Evolutionary conservation across 2,113 vertebrate species (phyloP).

Genomic region (Zonotrichia leucophrys): DNA sequence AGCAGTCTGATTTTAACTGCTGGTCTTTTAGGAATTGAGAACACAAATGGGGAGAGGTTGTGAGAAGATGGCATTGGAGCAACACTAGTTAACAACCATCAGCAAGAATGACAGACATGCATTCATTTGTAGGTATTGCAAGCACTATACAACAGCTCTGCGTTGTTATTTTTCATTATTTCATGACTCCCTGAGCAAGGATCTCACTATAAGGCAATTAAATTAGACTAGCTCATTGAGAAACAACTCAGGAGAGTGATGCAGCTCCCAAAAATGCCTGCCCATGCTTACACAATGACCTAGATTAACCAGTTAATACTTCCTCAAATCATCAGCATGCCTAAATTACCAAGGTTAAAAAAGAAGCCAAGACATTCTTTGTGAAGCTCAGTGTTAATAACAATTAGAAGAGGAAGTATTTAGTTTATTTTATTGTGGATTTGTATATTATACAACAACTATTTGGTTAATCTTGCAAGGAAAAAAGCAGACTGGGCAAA

Average conservation of each 20-base stretch:
- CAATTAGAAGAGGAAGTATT: neutral
- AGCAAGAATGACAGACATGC: neutral
- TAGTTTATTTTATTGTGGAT: neutral
- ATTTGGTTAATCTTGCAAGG: neutral
- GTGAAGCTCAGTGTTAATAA: neutral
- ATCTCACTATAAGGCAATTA: constrained; percentile 8
- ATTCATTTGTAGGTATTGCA: neutral
- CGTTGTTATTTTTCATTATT: neutral
- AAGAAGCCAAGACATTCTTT: neutral
- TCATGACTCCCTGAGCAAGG: constrained; percentile 5
- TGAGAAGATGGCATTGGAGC: neutral
- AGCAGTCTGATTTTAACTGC: neutral
- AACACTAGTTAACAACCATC: neutral
- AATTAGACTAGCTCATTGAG: neutral
- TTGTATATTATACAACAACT: neutral
- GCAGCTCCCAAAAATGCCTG: constrained; percentile 42
- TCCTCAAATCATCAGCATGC: neutral
- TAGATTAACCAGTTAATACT: constrained; percentile 21
- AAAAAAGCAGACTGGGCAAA: neutral
- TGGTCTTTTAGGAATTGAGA: neutral
- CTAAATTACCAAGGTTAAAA: neutral
- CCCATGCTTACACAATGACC: constrained; percentile 15
- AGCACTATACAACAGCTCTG: neutral
- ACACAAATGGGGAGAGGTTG: neutral
- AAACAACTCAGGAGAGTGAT: constrained; percentile 16